phyloP scores from a whole-genome alignment of 2,888 invertebrate species.

The Lutraria lutraria region DNA sequence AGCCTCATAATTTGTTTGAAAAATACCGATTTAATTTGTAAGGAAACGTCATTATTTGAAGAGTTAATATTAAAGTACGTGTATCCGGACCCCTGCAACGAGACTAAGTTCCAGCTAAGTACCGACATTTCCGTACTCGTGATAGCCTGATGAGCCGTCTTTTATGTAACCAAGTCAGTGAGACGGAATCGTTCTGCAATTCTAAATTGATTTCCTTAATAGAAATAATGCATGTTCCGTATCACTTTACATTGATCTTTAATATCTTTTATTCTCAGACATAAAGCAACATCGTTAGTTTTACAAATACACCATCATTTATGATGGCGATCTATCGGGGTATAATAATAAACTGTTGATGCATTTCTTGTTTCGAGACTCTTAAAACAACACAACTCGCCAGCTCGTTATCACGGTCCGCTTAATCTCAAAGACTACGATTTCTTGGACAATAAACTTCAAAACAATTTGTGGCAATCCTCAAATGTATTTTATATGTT shows the following conservation, averaged over 20 bases:
- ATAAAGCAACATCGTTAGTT: slow-evolving; percentile 27
- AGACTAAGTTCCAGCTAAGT: slow-evolving; percentile 1
- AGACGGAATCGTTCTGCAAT: slow-evolving; percentile 10
- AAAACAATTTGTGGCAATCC: slow-evolving; percentile 22
- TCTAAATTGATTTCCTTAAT: slow-evolving; percentile 27
- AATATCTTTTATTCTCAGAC: slow-evolving; percentile 21
- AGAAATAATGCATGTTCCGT: slow-evolving; percentile 12
- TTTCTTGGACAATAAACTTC: slow-evolving; percentile 33
- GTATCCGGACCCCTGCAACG: slow-evolving; percentile 9
- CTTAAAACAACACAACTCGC: background rate
- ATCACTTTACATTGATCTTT: slow-evolving; percentile 23
- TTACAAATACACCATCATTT: slow-evolving; percentile 22
- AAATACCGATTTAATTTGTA: background rate
- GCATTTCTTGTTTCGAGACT: slow-evolving; percentile 16
- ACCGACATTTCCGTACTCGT: background rate
- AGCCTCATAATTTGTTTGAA: background rate
- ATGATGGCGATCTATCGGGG: background rate
- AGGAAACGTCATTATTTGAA: background rate
- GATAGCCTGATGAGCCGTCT: background rate
- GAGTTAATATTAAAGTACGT: slow-evolving; percentile 3
- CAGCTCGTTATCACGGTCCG: slow-evolving; percentile 4
- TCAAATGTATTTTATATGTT: slow-evolving; percentile 64
- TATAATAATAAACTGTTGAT: background rate
- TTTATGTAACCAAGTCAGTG: background rate
- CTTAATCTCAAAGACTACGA: slow-evolving; percentile 15